Percentiles rank a stretch among this genome's conserved stretches.
phyloP scores from a whole-genome alignment of 2,113 vertebrate species.

The Silurus glanis region DNA sequence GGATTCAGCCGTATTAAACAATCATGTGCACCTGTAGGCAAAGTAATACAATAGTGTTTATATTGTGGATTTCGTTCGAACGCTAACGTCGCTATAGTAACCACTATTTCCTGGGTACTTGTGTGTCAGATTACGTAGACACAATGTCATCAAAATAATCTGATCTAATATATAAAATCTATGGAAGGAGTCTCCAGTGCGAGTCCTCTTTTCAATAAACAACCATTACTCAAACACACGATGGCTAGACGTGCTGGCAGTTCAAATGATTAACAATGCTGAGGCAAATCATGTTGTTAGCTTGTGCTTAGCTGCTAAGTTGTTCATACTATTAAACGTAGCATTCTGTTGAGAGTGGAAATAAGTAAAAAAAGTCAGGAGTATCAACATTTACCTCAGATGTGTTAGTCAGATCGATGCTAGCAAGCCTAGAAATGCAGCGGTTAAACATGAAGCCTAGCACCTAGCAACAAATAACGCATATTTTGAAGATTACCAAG shows the following conservation, averaged over 20 bases:
- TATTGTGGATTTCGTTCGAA: background rate
- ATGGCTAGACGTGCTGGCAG: background rate
- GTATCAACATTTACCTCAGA: background rate
- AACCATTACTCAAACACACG: background rate
- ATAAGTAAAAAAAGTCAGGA: background rate
- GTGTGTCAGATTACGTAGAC: background rate
- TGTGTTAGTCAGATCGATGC: background rate
- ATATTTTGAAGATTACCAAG: background rate
- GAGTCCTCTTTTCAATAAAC: background rate
- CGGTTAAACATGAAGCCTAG: no score
- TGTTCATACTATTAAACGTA: background rate
- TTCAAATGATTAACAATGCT: background rate
- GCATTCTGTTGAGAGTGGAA: no score
- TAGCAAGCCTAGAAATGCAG: background rate
- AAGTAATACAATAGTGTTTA: background rate
- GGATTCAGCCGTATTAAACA: background rate
- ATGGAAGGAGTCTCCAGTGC: background rate
- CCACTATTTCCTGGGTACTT: background rate
- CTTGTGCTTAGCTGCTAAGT: background rate
- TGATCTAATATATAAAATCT: background rate
- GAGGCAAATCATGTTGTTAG: background rate
- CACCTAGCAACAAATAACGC: no score
- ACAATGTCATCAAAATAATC: background rate
- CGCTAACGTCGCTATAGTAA: background rate
- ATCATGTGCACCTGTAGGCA: background rate